Conservation (phyloP, 2,888 invertebrate species). For the Limnephilus rhombicus region DNA sequence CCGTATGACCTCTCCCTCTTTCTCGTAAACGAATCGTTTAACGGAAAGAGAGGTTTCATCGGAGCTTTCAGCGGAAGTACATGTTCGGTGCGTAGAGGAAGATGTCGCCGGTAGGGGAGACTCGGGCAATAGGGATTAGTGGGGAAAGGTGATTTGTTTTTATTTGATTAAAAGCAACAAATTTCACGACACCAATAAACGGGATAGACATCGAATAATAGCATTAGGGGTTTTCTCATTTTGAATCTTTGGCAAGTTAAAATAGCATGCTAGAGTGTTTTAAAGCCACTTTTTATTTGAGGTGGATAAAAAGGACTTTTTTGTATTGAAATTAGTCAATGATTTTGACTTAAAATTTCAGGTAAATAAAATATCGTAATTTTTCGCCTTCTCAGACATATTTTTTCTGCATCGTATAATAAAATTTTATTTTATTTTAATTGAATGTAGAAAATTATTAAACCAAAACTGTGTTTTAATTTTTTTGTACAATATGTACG, state of each 20-base stretch:
- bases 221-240: neutral
- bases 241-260: neutral
- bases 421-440: too few species aligned
- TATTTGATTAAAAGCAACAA: slow-evolving; percentile 1
- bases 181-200: slow-evolving; percentile 1
- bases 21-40: neutral
- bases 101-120: slow-evolving; percentile 33
- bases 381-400: too few species aligned
- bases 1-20: neutral
- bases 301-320: too few species aligned
- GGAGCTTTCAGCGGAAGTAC: neutral
- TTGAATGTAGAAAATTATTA: too few species aligned
- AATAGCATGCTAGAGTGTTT: neutral
- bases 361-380: too few species aligned
- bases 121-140: slow-evolving; percentile 28
- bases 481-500: too few species aligned
- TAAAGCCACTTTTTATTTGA: neutral
- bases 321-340: too few species aligned
- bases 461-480: too few species aligned
- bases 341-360: too few species aligned
- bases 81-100: slow-evolving; percentile 25
- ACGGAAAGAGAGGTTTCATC: neutral
- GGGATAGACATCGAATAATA: neutral
- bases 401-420: too few species aligned
- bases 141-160: slow-evolving; percentile 17